phyloP scores from a whole-genome alignment of 2,888 invertebrate species.

The Drosophila borborema region DNA sequence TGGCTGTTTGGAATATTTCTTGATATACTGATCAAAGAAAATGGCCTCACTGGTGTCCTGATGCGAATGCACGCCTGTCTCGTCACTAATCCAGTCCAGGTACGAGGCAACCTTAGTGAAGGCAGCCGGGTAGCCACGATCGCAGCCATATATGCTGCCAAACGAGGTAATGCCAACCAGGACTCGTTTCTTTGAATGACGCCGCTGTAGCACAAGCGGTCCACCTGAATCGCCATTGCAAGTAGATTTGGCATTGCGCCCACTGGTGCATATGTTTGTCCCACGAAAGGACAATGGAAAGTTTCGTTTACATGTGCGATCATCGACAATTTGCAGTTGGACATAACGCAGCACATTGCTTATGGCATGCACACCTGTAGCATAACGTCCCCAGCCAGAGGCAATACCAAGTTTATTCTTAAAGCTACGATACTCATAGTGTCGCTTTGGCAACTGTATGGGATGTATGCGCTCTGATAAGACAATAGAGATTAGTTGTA shows the following conservation, averaged over 20 bases:
- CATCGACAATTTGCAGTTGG: conserved; percentile 83
- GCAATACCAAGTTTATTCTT: conserved; percentile 83
- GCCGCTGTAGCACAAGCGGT: conserved; percentile 81
- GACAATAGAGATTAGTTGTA: background rate
- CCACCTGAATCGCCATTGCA: conserved; percentile 86
- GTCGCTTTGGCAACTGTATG: conserved; percentile 83
- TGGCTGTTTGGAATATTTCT: conserved; percentile 56
- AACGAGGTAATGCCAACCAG: conserved; percentile 84
- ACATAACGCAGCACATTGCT: conserved; percentile 85
- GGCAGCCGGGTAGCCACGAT: conserved; percentile 83
- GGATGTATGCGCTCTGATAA: conserved; percentile 84
- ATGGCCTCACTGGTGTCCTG: conserved; percentile 74
- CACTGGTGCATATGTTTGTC: conserved; percentile 85
- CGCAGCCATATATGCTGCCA: conserved; percentile 83
- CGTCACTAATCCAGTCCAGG: conserved; percentile 83
- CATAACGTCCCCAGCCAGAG: conserved; percentile 86
- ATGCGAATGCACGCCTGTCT: conserved; percentile 76
- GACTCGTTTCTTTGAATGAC: conserved; percentile 74
- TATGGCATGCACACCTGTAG: conserved; percentile 83
- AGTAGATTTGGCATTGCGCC: conserved; percentile 82
- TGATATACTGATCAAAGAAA: conserved; percentile 66
- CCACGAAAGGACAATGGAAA: conserved; percentile 84
- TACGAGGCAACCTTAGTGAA: conserved; percentile 84
- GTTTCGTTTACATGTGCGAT: conserved; percentile 83
- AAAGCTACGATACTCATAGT: conserved; percentile 81